These are phyloP conservation scores for Thalpophila matura DNA, from an alignment of 2,888 invertebrate species.

Conservation along the genomic window DNA sequence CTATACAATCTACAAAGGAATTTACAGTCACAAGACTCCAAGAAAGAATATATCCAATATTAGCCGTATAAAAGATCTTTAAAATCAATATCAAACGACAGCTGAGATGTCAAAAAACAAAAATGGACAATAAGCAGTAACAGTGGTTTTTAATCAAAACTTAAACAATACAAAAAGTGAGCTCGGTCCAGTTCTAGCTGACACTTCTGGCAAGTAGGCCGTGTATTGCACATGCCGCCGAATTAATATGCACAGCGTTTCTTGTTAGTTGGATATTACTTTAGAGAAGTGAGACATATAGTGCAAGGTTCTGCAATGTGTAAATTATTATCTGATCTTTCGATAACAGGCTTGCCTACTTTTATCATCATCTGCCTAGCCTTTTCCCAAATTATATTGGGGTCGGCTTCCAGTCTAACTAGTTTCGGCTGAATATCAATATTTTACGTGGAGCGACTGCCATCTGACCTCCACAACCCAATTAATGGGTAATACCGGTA, in stretches of 20 bases:
- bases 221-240: constrained; percentile 53
- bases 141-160: constrained; percentile 72
- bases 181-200: constrained; percentile 61
- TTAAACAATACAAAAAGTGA: constrained; percentile 70
- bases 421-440: too few relatives aligned
- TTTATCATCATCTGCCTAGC: too few relatives aligned
- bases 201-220: constrained; percentile 69
- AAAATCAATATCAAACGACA: constrained; percentile 30
- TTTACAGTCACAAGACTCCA: neutral
- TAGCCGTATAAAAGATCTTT: neutral
- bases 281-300: neutral
- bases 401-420: too few relatives aligned
- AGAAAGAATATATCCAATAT: neutral
- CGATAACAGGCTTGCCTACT: neutral
- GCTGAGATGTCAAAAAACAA: constrained; percentile 40
- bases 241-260: constrained; percentile 37
- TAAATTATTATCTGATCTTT: constrained; percentile 3
- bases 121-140: constrained; percentile 42
- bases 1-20: neutral
- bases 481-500: too few relatives aligned
- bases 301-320: neutral
- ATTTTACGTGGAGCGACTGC: too few relatives aligned
- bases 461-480: too few relatives aligned
- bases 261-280: constrained; percentile 33
- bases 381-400: too few relatives aligned